Percentiles rank a stretch among this genome's conserved stretches.
Conservation (phyloP, 1,140 invertebrate species). For the Pogonomyrmex californicus region DNA sequence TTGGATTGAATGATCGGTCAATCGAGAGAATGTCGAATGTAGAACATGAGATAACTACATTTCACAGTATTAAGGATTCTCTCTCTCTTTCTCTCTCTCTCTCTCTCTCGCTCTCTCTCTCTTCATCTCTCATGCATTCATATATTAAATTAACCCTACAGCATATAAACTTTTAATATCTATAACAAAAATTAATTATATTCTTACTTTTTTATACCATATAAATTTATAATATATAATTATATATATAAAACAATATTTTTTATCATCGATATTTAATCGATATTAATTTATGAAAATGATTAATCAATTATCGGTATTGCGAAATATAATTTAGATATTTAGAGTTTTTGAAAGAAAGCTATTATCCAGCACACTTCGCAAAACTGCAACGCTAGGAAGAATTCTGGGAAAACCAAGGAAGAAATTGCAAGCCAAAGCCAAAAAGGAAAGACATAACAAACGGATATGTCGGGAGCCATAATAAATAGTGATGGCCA, state of each 20-base stretch:
- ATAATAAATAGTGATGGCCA: constrained; percentile 60
- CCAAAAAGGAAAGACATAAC: constrained; percentile 19
- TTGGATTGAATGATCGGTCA: constrained; percentile 47
- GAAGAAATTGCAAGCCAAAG: constrained; percentile 33
- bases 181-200: neutral
- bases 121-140: neutral
- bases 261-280: neutral
- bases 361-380: neutral
- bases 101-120: neutral
- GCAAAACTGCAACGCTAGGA: neutral
- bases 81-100: neutral
- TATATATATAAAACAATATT: constrained; percentile 10
- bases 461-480: constrained; percentile 68
- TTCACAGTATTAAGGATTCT: constrained; percentile 45
- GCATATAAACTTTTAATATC: neutral
- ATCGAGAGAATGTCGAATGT: constrained; percentile 42
- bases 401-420: constrained; percentile 41
- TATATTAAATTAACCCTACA: neutral
- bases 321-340: constrained; percentile 9
- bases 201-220: neutral
- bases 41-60: constrained; percentile 23
- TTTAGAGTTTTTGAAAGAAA: neutral
- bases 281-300: neutral
- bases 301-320: neutral
- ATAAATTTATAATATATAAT: constrained; percentile 15